A percentile compares a stretch with the other conserved stretches of the same genome.
Conservation (phyloP, 2,113 vertebrate genomes). For the Pseudorectes ferrugineus region DNA sequence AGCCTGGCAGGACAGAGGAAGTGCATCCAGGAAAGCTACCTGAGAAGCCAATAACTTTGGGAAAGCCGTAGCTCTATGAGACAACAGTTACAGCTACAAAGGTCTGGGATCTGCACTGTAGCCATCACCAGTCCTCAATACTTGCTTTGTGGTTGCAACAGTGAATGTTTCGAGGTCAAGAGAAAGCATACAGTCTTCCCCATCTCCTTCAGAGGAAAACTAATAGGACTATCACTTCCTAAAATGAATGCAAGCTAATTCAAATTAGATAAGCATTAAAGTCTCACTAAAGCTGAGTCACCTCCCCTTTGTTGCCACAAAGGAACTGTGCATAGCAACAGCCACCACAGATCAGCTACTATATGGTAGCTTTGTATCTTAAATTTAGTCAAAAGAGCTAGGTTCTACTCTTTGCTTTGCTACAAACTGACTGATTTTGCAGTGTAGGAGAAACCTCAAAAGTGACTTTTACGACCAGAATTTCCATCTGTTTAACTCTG, state of each 20-base stretch:
- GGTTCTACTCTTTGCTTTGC: background rate
- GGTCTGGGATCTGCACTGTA: background rate
- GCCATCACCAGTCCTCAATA: background rate
- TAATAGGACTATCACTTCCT: background rate
- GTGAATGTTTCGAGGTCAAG: background rate
- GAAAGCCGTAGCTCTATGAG: background rate
- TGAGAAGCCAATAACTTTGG: background rate
- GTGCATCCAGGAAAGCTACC: rapidly evolving
- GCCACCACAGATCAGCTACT: background rate
- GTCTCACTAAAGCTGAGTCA: background rate
- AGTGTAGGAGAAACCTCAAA: background rate
- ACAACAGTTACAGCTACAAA: rapidly evolving
- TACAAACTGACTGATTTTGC: background rate
- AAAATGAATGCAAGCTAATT: background rate
- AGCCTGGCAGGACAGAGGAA: background rate
- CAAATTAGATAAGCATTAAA: background rate
- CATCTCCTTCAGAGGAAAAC: background rate
- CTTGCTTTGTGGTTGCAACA: background rate
- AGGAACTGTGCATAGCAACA: background rate
- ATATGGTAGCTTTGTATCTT: background rate
- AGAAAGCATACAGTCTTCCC: background rate
- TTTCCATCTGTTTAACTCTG: background rate
- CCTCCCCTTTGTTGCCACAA: background rate
- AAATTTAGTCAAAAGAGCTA: background rate
- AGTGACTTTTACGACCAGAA: background rate